Evolutionary conservation across 1,140 invertebrate species (phyloP).

Genomic region (Brachionus rubens): DNA sequence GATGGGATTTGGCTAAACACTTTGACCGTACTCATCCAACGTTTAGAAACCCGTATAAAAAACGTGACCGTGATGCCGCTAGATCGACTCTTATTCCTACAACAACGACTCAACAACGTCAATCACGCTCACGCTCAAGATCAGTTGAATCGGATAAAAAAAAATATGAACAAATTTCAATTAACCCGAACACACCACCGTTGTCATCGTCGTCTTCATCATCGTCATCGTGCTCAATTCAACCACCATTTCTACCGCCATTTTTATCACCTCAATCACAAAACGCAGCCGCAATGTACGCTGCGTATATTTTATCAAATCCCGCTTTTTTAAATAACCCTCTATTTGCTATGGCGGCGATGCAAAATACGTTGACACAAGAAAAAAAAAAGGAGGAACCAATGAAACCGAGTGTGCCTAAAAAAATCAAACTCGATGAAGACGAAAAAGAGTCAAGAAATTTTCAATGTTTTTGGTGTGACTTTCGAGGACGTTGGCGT

Average conservation of each 20-base stretch:
- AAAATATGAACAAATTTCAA: conserved; percentile 7
- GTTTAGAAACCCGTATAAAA: conserved; percentile 59
- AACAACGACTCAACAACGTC: neutral
- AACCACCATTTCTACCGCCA: neutral
- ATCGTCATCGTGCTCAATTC: neutral
- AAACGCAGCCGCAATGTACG: conserved; percentile 30
- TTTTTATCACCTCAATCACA: conserved; percentile 4
- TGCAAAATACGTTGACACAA: neutral
- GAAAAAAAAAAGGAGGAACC: neutral
- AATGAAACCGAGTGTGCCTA: no score
- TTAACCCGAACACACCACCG: conserved; percentile 17
- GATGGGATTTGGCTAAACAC: conserved; percentile 60
- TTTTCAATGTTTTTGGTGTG: conserved; percentile 53
- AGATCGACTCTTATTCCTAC: neutral
- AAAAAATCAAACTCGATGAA: neutral
- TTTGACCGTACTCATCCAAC: conserved; percentile 58
- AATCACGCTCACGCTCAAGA: neutral
- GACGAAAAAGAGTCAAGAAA: conserved; percentile 19
- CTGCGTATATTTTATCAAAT: conserved; percentile 2
- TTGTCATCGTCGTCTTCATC: neutral
- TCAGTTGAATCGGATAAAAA: neutral
- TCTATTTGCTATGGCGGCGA: conserved; percentile 15
- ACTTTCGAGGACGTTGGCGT: conserved; percentile 59
- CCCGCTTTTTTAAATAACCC: conserved; percentile 7
- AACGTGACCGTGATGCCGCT: conserved; percentile 50